Percentiles rank a stretch among this genome's conserved stretches.
phyloP scores from a whole-genome alignment of 1,140 invertebrate genomes.

The Drosophila santomea region DNA sequence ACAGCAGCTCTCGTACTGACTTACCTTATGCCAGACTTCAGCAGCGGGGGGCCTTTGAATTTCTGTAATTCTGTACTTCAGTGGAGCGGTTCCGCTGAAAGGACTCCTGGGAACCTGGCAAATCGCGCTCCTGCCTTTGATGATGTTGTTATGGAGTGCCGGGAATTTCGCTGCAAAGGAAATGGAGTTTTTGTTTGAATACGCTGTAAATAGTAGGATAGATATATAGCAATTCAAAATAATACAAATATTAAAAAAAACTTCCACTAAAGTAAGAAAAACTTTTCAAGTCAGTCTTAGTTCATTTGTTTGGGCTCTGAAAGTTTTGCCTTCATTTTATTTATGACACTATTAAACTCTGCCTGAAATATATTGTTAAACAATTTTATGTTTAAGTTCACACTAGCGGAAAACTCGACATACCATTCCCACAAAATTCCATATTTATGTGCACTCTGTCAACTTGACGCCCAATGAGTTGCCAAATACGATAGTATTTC shows the following conservation, averaged over 20 bases:
- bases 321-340: too few species aligned
- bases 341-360: too few species aligned
- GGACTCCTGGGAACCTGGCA: conserved; percentile 60
- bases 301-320: too few species aligned
- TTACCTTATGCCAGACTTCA: conserved; percentile 39
- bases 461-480: conserved; percentile 18
- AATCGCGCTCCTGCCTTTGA: conserved; percentile 43
- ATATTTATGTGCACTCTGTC: conserved; percentile 4
- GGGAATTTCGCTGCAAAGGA: conserved; percentile 43
- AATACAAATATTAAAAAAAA: too few species aligned
- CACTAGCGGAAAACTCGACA: background rate
- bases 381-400: background rate
- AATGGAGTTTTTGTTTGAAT: conserved; percentile 34
- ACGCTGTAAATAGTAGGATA: background rate
- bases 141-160: conserved; percentile 55
- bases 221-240: background rate
- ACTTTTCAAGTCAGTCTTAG: too few species aligned
- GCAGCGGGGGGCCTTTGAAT: conserved; percentile 14
- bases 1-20: conserved; percentile 38
- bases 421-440: conserved; percentile 14
- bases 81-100: conserved; percentile 47
- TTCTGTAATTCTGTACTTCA: conserved; percentile 31
- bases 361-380: too few species aligned
- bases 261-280: too few species aligned
- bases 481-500: conserved; percentile 9